A percentile compares a stretch with the other conserved stretches of the same genome.
Evolutionary conservation across 2,113 vertebrate genomes (phyloP).

Genomic region (Dromaius novaehollandiae): DNA sequence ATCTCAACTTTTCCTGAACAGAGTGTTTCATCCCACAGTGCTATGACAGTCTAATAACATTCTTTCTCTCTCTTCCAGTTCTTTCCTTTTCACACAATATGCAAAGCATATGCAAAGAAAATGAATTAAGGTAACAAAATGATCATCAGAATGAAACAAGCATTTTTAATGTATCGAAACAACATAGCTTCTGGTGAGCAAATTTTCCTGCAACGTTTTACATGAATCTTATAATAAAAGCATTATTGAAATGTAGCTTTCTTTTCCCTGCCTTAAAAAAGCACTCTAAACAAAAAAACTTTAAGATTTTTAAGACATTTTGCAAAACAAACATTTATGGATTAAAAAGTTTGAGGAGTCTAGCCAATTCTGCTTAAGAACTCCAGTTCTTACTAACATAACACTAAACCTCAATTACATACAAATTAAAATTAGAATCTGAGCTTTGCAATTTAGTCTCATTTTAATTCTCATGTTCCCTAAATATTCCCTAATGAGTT

Average conservation of each 20-base stretch:
- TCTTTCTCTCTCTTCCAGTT: background rate
- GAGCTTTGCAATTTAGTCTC: background rate
- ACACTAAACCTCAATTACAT: background rate
- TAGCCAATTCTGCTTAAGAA: background rate
- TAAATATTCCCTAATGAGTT: constrained; percentile 5
- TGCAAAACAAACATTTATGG: background rate
- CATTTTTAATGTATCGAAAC: background rate
- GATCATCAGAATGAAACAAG: background rate
- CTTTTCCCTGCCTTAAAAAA: background rate
- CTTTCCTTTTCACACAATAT: background rate
- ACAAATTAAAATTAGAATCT: background rate
- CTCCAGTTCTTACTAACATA: background rate
- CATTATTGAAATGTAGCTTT: background rate
- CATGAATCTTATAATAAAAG: background rate
- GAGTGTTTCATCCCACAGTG: background rate
- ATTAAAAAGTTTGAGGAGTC: background rate
- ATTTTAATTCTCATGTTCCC: background rate
- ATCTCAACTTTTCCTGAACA: background rate
- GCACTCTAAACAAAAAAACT: background rate
- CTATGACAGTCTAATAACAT: background rate
- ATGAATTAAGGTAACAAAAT: background rate
- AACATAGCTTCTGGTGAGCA: background rate
- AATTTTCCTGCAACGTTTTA: background rate
- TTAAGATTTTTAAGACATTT: background rate
- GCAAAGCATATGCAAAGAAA: background rate